phyloP scores from a whole-genome alignment of 2,797 vertebrate species.

The Hyperoplus lanceolatus region DNA sequence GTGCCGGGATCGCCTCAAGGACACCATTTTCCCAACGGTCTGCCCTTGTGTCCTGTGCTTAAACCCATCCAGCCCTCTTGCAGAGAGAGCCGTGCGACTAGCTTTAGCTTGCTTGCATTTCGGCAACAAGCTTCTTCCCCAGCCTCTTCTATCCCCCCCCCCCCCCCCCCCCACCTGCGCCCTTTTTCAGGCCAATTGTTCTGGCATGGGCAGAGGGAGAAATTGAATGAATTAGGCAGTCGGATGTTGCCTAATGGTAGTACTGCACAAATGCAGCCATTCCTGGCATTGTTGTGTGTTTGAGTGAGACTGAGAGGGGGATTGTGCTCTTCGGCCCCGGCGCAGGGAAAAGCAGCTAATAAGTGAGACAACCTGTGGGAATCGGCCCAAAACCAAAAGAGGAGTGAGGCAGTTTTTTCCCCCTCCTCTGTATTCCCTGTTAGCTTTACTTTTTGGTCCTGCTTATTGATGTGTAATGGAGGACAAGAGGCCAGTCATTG shows the following conservation, averaged over 20 bases:
- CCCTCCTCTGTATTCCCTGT: conserved; percentile 25
- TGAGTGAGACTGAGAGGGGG: conserved; percentile 72
- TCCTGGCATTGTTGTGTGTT: conserved; percentile 76
- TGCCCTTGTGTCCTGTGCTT: conserved; percentile 35
- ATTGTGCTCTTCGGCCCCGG: conserved; percentile 69
- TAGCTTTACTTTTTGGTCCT: conserved; percentile 20
- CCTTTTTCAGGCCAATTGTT: conserved; percentile 67
- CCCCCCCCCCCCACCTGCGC: conserved; percentile 61
- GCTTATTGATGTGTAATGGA: conserved; percentile 33
- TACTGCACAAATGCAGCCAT: conserved; percentile 70
- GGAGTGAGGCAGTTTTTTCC: conserved; percentile 43
- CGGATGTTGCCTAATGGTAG: conserved; percentile 76
- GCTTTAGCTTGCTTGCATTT: conserved; percentile 51
- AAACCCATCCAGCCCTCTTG: conserved; percentile 32
- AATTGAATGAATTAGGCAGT: conserved; percentile 73
- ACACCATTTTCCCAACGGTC: conserved; percentile 57
- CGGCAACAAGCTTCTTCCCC: conserved; percentile 28
- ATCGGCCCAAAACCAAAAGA: conserved; percentile 58
- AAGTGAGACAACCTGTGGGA: conserved; percentile 77
- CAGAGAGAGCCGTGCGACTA: conserved; percentile 47
- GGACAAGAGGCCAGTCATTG: conserved; percentile 33
- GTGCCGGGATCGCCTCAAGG: conserved; percentile 58
- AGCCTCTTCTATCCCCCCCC: conserved; percentile 56
- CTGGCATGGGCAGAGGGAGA: conserved; percentile 71
- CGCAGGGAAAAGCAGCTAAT: conserved; percentile 66